Evolutionary conservation across 2,888 invertebrate species (phyloP), one percentile per base, ranked within the genome.

Genomic region (Idaea straminata): DNA sequence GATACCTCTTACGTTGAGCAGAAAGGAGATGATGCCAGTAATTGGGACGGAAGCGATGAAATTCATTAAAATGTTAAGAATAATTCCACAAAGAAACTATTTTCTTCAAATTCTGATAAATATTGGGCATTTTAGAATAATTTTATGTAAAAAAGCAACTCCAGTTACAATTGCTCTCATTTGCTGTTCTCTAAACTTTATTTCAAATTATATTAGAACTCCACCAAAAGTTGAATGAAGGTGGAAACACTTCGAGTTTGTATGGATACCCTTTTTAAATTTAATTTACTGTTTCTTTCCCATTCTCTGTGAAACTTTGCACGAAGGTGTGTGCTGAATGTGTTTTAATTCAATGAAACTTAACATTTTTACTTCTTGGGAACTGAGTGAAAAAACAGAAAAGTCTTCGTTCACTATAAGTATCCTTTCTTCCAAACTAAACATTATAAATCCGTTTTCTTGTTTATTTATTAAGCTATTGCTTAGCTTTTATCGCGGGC

Each of bases 1-100:
- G 65, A 69, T 69, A 69, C 66, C 59, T 59, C 34, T 34, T 59
- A 59, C 16, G 59, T 59, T 59, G 13, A 59, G 34, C 15, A 58
- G 10, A 58, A 58, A 13, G 7, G 58, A 59, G 59, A 59, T 59
- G 34, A 59, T 59, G 13, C 59, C 59, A 25, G 34, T 59, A 59
- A 59, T 59, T 59, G 59, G 59, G 10, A 25, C 13, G 16, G 59
- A 15, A 59, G 58, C 47, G 47, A 13, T 47, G 13, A 47, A 47
- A 7, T 47, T 47, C 13, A 47, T 47, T 7, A 47, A 47, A 47
- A 13, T 7, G 7, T 47, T 7, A 47, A 47, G 10, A 47, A 47
- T 47, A 7, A 25, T 25, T 25, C 3, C 25, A 25, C 25, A 25
- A 25, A 3, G 25, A 25, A 3, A 25, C 25, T 25, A 25, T 25